These are phyloP conservation scores for Camponotus floridanus DNA, from an alignment of 1,140 invertebrate genomes.

Conservation along the genomic window DNA sequence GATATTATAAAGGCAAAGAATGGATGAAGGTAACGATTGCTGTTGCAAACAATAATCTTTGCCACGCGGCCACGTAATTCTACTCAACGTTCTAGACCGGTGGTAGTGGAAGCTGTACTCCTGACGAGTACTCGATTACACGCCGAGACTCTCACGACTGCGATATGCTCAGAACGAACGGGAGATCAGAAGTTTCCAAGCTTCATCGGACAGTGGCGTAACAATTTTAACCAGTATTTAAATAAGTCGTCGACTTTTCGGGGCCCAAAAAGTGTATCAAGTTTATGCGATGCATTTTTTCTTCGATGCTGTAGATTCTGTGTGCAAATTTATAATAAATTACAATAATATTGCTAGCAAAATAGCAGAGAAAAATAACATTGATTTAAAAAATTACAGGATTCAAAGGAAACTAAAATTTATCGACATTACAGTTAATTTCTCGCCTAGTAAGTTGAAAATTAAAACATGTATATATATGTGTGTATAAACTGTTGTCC, in stretches of 20 bases:
- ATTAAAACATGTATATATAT: not conserved
- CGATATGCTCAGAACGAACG: constrained; percentile 3
- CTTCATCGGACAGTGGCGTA: constrained; percentile 36
- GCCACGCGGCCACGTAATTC: not conserved
- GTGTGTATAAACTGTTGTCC: not conserved
- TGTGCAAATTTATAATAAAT: not conserved
- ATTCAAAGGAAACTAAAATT: not conserved
- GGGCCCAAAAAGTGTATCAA: not conserved
- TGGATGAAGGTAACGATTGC: not conserved
- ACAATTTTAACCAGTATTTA: not conserved
- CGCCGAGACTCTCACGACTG: constrained; percentile 23
- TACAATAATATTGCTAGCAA: not conserved
- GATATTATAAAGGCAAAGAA: not conserved
- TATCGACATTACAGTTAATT: not conserved
- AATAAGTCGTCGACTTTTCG: not conserved
- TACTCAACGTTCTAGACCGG: not conserved
- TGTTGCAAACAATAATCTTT: not conserved
- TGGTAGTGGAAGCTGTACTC: constrained; percentile 4
- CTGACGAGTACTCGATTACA: not conserved
- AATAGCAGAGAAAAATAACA: not conserved
- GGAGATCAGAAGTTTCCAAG: constrained; percentile 20
- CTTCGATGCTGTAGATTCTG: not conserved
- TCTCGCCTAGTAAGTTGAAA: not conserved
- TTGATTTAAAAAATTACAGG: not conserved
- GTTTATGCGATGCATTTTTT: not conserved